Conservation (phyloP, 2,113 vertebrate species). For the Felis chaus region DNA sequence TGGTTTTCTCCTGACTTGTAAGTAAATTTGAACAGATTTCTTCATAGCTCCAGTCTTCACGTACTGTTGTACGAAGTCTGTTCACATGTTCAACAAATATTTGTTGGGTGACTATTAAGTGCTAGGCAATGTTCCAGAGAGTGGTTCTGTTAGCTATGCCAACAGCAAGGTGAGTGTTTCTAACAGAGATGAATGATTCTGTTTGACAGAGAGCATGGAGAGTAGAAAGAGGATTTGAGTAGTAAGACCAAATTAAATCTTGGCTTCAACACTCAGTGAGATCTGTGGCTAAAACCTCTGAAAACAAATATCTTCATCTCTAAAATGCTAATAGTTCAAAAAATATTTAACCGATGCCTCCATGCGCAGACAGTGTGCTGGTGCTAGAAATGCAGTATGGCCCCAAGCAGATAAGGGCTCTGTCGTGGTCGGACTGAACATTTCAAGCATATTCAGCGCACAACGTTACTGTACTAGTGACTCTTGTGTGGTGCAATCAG, state of each 20-base stretch:
- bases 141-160: conserved; percentile 18
- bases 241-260: conserved; percentile 29
- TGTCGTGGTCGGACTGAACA: neutral
- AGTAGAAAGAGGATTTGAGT: neutral
- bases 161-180: conserved; percentile 39
- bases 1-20: neutral
- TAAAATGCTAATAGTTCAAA: conserved; percentile 20
- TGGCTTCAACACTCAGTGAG: conserved; percentile 11
- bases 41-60: neutral
- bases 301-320: conserved; percentile 15
- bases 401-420: neutral
- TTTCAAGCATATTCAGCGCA: neutral
- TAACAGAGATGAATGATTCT: neutral
- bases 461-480: neutral
- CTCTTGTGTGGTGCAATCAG: too few relatives aligned
- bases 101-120: conserved; percentile 45
- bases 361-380: neutral
- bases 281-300: neutral
- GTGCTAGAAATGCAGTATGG: neutral
- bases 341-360: neutral
- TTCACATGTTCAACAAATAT: conserved; percentile 54
- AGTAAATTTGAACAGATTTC: conserved; percentile 41
- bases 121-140: conserved; percentile 35
- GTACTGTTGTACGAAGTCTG: conserved; percentile 9
- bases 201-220: neutral